phyloP scores from a whole-genome alignment of 2,888 invertebrate species.

The Leptopilina syphax region DNA sequence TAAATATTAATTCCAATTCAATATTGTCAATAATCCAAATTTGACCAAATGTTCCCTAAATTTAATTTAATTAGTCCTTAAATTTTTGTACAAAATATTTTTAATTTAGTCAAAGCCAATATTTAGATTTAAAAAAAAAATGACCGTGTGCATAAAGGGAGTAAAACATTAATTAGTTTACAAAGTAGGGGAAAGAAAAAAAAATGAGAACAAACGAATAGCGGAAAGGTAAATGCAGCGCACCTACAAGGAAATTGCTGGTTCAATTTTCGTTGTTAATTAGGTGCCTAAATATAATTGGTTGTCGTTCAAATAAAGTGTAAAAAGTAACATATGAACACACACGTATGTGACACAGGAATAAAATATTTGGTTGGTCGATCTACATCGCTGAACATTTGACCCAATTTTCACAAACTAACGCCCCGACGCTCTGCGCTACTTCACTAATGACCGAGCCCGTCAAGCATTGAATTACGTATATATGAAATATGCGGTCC shows the following conservation, averaged over 20 bases:
- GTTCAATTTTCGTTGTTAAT: slow-evolving; percentile 28
- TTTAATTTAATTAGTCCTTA: no score
- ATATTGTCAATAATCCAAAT: no score
- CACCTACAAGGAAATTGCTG: slow-evolving; percentile 16
- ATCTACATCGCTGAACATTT: slow-evolving; percentile 49
- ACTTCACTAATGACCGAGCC: slow-evolving; percentile 57
- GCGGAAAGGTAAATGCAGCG: neutral
- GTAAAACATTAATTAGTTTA: slow-evolving; percentile 5
- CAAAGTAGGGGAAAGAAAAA: neutral
- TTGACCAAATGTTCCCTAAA: no score
- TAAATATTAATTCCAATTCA: no score
- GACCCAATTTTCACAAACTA: slow-evolving; percentile 52
- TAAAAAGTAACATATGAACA: slow-evolving; percentile 11
- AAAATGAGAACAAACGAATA: neutral
- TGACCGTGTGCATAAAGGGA: neutral
- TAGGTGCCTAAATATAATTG: slow-evolving; percentile 36
- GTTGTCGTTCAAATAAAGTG: slow-evolving; percentile 24
- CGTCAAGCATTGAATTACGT: slow-evolving; percentile 49
- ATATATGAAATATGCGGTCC: slow-evolving; percentile 27
- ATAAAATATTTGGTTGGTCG: slow-evolving; percentile 47
- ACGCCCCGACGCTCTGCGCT: slow-evolving; percentile 50
- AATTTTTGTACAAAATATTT: no score
- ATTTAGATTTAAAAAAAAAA: neutral
- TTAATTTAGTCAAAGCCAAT: no score
- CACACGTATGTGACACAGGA: slow-evolving; percentile 44